Evolutionary conservation across 2,797 vertebrate genomes (phyloP).

Genomic region (Brachyrhaphis roseni): DNA sequence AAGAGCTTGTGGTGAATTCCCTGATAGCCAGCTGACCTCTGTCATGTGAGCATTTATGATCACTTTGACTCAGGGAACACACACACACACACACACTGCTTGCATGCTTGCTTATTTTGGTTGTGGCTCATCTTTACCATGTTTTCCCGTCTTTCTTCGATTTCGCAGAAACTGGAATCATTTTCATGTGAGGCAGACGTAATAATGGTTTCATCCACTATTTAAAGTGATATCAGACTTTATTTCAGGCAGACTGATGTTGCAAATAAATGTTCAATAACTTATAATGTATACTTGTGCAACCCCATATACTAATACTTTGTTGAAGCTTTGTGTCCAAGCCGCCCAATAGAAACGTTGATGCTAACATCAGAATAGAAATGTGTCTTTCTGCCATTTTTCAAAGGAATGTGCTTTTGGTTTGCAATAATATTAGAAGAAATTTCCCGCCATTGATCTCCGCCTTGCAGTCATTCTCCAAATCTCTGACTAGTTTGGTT

Average conservation of each 20-base stretch:
- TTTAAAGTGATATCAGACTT: neutral
- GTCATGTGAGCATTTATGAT: slow-evolving; percentile 68
- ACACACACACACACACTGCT: slow-evolving; percentile 18
- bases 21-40: slow-evolving; percentile 63
- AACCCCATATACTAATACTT: neutral
- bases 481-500: too few species aligned
- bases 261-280: neutral
- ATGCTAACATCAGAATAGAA: too few species aligned
- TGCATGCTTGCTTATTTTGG: slow-evolving; percentile 14
- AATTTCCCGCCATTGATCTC: too few species aligned
- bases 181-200: neutral
- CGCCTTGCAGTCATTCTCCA: too few species aligned
- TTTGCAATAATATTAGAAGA: too few species aligned
- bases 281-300: neutral
- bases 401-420: too few species aligned
- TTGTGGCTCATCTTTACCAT: neutral
- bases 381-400: too few species aligned
- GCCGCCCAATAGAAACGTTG: too few species aligned
- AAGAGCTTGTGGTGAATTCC: slow-evolving; percentile 63
- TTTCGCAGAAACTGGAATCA: neutral
- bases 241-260: neutral
- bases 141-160: neutral
- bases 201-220: neutral
- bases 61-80: slow-evolving; percentile 19
- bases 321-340: too few species aligned